Percentiles rank a stretch among this genome's conserved stretches.
These are phyloP conservation scores for Andinoacara biseriatus DNA, from an alignment of 2,113 vertebrate species.

Conservation along the genomic window DNA sequence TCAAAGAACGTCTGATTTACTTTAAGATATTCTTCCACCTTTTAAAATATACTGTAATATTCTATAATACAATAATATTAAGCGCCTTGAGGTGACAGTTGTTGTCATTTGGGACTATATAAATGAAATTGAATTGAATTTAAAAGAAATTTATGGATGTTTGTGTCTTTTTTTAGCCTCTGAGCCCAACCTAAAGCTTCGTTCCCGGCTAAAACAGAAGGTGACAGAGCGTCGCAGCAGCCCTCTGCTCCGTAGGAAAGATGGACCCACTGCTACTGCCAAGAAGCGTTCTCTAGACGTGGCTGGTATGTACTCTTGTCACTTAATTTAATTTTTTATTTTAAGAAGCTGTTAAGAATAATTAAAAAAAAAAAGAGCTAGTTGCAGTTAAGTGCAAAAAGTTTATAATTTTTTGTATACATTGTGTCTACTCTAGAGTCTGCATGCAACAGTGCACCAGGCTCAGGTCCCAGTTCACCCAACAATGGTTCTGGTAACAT, in stretches of 20 bases:
- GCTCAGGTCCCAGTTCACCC: slow-evolving; percentile 96
- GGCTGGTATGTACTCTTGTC: slow-evolving; percentile 78
- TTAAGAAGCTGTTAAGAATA: not conserved
- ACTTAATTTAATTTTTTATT: not conserved
- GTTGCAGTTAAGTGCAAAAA: not conserved
- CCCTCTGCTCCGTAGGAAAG: slow-evolving; percentile 92
- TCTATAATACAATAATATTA: not conserved
- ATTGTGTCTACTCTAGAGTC: slow-evolving; percentile 82
- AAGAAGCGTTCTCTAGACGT: slow-evolving; percentile 95
- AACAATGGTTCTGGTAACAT: slow-evolving; percentile 98
- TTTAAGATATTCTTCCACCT: not conserved
- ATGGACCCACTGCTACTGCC: slow-evolving; percentile 85
- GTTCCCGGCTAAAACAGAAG: slow-evolving; percentile 98
- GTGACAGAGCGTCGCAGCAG: slow-evolving; percentile 96
- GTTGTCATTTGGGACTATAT: not conserved
- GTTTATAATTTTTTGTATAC: not conserved
- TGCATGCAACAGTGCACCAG: slow-evolving; percentile 95
- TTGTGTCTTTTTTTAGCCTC: slow-evolving; percentile 82
- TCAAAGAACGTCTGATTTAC: not conserved
- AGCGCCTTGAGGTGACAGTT: not conserved
- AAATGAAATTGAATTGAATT: not conserved
- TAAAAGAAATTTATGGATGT: not conserved
- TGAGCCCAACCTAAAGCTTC: slow-evolving; percentile 95
- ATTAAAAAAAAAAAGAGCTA: not conserved
- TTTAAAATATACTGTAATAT: not conserved